These are phyloP conservation scores for Sphaerodactylus townsendi DNA, from an alignment of 2,113 vertebrate genomes.

Conservation along the genomic window DNA sequence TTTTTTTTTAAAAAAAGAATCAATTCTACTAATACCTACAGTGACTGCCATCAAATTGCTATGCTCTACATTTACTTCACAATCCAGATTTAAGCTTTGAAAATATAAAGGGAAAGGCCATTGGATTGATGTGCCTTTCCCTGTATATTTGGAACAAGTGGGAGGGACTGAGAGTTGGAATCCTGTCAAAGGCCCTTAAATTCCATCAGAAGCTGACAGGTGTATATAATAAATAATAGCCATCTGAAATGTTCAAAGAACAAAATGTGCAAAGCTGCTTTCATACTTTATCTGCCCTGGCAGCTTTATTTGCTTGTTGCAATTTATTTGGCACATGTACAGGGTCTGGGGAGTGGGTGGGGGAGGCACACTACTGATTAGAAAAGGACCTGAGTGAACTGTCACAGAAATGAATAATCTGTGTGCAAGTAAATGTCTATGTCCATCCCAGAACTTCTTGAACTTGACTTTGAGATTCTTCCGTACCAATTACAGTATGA, in stretches of 20 bases:
- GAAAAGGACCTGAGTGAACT: constrained; percentile 60
- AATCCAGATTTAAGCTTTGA: constrained; percentile 54
- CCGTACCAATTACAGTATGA: constrained; percentile 46
- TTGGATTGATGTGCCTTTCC: constrained; percentile 57
- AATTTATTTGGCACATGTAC: constrained; percentile 58
- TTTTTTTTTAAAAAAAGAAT: constrained; percentile 55
- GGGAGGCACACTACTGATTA: constrained; percentile 48
- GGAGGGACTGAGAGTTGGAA: constrained; percentile 37
- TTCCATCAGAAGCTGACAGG: constrained; percentile 57
- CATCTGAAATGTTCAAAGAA: constrained; percentile 62
- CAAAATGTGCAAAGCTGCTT: constrained; percentile 62
- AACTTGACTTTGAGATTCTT: constrained; percentile 48
- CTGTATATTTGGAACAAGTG: constrained; percentile 21
- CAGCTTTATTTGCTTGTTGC: constrained; percentile 67
- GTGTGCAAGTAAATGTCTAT: constrained; percentile 60
- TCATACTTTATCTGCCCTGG: constrained; percentile 59
- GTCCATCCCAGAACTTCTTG: constrained; percentile 54
- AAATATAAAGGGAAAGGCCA: constrained; percentile 25
- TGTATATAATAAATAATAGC: constrained; percentile 63
- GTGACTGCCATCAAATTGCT: constrained; percentile 58
- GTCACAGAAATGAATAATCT: constrained; percentile 60
- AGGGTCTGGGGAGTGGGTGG: neutral
- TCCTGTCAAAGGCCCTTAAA: constrained; percentile 60
- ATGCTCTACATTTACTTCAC: constrained; percentile 60
- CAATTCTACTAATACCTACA: constrained; percentile 53